Evolutionary conservation across 2,113 vertebrate species (phyloP).

Genomic region (Podarcis raffonei): DNA sequence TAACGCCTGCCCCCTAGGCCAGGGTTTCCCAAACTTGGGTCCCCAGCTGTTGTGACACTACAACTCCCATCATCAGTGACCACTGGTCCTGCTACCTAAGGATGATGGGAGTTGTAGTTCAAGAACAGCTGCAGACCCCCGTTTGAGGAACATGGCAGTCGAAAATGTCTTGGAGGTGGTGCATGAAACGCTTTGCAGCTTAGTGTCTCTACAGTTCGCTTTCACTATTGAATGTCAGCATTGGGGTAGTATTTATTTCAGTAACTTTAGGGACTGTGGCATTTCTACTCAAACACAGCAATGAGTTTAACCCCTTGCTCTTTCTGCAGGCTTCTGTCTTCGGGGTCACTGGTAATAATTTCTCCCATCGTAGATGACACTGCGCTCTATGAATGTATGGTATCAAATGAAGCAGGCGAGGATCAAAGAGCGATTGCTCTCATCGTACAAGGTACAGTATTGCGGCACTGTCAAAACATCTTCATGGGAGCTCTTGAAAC

Average conservation of each 20-base stretch:
- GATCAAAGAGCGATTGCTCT: constrained; percentile 81
- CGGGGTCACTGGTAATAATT: constrained; percentile 92
- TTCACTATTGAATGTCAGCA: neutral
- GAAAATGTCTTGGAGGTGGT: neutral
- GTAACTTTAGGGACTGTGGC: constrained; percentile 1
- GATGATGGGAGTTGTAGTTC: no score
- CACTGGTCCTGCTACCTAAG: no score
- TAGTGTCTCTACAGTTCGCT: neutral
- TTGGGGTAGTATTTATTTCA: neutral
- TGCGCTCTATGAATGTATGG: constrained; percentile 87
- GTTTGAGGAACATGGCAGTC: neutral
- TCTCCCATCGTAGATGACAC: constrained; percentile 93
- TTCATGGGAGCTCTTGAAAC: neutral
- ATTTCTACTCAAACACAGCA: constrained; percentile 27
- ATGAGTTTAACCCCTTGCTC: constrained; percentile 42
- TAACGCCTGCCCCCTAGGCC: neutral
- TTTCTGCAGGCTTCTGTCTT: constrained; percentile 87
- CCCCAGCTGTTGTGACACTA: no score
- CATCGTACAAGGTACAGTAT: constrained; percentile 85
- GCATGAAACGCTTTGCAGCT: neutral
- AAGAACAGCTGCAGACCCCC: no score
- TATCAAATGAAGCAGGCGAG: constrained; percentile 88
- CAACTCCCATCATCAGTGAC: no score
- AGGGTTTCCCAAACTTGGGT: no score
- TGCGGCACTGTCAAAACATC: neutral